phyloP scores from a whole-genome alignment of 1,140 invertebrate species.

The Drosophila persimilis region DNA sequence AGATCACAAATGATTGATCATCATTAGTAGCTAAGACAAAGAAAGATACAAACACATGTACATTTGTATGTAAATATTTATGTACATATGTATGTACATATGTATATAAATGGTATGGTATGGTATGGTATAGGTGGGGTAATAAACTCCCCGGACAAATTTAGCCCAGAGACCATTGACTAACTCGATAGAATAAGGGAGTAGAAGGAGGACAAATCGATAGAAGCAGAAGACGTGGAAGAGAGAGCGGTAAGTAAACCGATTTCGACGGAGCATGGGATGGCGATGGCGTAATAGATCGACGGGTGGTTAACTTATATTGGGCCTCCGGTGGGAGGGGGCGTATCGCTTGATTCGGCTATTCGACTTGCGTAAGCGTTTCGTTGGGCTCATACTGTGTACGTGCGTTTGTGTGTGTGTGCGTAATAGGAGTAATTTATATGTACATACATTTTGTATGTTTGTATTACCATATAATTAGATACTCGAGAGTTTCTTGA shows the following conservation, averaged over 20 bases:
- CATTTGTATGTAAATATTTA: background rate
- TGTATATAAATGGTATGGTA: background rate
- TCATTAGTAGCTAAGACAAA: constrained; percentile 21
- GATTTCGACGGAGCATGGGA: constrained; percentile 19
- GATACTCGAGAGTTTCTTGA: constrained; percentile 77
- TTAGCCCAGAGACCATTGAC: constrained; percentile 17
- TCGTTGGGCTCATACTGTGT: constrained; percentile 1
- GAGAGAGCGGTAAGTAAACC: constrained; percentile 14
- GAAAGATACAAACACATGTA: constrained; percentile 3
- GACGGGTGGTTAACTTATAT: constrained; percentile 58
- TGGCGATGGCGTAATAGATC: constrained; percentile 74
- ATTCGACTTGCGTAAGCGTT: constrained; percentile 47
- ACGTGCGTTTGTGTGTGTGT: constrained; percentile 25
- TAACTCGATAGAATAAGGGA: constrained; percentile 47
- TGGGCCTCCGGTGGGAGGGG: constrained; percentile 21
- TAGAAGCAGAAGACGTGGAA: constrained; percentile 22
- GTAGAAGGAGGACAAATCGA: constrained; percentile 13
- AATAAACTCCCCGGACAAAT: background rate
- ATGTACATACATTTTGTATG: constrained; percentile 76
- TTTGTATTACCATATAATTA: constrained; percentile 81
- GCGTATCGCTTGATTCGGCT: constrained; percentile 27
- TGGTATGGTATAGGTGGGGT: background rate
- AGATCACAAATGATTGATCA: constrained; percentile 45
- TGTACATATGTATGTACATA: constrained; percentile 1
- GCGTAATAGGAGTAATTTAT: constrained; percentile 78